phyloP scores from a whole-genome alignment of 2,113 vertebrate genomes.

The Onychorhynchus coronatus region DNA sequence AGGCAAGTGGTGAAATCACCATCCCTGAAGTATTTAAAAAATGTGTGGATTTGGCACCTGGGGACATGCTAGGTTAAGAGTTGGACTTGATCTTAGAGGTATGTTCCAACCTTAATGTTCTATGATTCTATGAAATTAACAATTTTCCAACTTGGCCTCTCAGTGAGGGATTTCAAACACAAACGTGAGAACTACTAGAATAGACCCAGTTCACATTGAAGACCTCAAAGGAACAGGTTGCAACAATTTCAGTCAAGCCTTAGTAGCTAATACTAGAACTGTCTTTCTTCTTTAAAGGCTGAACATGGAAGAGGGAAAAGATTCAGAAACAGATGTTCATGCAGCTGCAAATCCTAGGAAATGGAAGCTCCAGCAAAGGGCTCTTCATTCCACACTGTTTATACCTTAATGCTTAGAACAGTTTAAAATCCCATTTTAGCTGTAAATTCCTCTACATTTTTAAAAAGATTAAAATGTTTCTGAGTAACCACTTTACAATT shows the following conservation, averaged over 20 bases:
- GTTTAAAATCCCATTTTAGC: not conserved
- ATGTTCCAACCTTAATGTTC: not conserved
- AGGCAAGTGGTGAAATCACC: not conserved
- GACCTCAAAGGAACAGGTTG: not conserved
- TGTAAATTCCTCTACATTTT: not conserved
- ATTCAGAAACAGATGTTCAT: not conserved
- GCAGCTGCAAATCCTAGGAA: not conserved
- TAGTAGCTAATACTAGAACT: not conserved
- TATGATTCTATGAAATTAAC: not conserved
- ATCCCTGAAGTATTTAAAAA: not conserved
- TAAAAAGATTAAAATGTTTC: not conserved
- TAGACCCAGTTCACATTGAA: not conserved
- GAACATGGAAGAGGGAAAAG: not conserved
- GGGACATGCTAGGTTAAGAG: not conserved
- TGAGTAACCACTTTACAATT: not conserved
- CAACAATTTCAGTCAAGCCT: not conserved
- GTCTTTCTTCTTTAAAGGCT: not conserved
- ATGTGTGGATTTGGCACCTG: not conserved
- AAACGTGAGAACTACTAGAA: not conserved
- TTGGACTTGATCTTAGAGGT: not conserved
- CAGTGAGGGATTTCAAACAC: not conserved
- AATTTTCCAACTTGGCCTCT: not conserved
- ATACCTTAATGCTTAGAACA: not conserved
- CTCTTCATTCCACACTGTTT: not conserved
- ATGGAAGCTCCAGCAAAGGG: not conserved